Evolutionary conservation across 2,888 invertebrate species (phyloP), one percentile per base, ranked within the genome.

Genomic region (Frankliniella intonsa): DNA sequence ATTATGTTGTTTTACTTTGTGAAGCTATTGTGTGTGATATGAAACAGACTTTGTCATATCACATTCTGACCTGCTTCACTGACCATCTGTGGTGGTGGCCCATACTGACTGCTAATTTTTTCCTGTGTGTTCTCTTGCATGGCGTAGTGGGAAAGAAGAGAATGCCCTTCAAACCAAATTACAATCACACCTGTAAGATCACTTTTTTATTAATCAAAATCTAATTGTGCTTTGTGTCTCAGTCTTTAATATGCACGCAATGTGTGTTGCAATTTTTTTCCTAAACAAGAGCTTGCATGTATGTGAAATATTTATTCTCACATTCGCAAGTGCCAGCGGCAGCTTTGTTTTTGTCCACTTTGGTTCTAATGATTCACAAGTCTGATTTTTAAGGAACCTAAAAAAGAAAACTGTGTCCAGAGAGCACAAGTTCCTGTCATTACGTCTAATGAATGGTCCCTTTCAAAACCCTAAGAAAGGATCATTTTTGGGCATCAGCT

Each of bases 141-240:
- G 91, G 90, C 89, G 84, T 91, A 91, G 91, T 91, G 91, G 91
- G 89, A 91, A 91, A 89, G 91, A 91, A 89, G 91, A 91, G 89
- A 91, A 90, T 91, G 91, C 90, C 90, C 91, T 91, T 89, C 90
- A 90, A 90, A 90, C 89, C 90, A 91, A 91, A 91, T 90, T 91
- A 89, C 90, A 90, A 90, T 90, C 90, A 89, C 90, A 91, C 90
- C 90, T 91, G 91, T 91, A 91, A 91, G 91, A 90, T 88, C 84
- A 84, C 82, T 85, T 84, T 83, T 83, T 83, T 84, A 80, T 82
- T 82, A 83, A 82, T 82, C 82, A 81, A 62, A 76, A 76, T 76
- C 25, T 76, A 76, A 76, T 76, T 76, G 69, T 76, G 69, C 69
- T 76, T 76, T 76, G 22, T 76, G 69, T 76, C 69, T 76, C 22